Percentiles rank a stretch among this genome's conserved stretches.
Conservation (phyloP, 1,140 invertebrate genomes). For the Pantala flavescens region DNA sequence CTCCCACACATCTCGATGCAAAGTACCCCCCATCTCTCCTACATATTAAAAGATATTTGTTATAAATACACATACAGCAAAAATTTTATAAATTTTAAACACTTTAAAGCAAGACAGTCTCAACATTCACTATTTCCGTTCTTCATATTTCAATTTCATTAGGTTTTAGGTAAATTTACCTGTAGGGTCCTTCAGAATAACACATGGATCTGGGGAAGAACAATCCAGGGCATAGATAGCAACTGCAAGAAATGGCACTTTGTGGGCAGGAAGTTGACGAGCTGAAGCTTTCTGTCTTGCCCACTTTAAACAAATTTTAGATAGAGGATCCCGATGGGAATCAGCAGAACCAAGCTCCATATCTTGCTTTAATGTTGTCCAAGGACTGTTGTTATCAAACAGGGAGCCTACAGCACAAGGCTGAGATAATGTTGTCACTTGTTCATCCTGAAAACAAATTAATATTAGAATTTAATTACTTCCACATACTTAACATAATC, state of each 20-base stretch:
- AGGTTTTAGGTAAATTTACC: constrained; percentile 15
- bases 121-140: no score
- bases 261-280: constrained; percentile 19
- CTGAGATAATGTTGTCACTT: not conserved
- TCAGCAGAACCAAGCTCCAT: not conserved
- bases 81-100: no score
- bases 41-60: not conserved
- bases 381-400: not conserved
- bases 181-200: constrained; percentile 23
- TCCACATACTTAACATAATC: no score
- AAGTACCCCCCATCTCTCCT: constrained; percentile 26
- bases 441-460: not conserved
- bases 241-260: constrained; percentile 25
- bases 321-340: not conserved
- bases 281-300: constrained; percentile 21
- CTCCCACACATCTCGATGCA: constrained; percentile 26
- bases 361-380: not conserved
- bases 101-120: no score
- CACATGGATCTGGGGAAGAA: constrained; percentile 22
- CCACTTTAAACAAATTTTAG: constrained; percentile 6
- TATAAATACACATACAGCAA: no score
- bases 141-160: no score
- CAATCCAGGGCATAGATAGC: constrained; percentile 23
- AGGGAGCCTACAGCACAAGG: not conserved
- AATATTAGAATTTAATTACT: no score